Base-by-base conservation (phyloP, 2,797 vertebrate species). In the Rhynchotus rufescens region DNA sequence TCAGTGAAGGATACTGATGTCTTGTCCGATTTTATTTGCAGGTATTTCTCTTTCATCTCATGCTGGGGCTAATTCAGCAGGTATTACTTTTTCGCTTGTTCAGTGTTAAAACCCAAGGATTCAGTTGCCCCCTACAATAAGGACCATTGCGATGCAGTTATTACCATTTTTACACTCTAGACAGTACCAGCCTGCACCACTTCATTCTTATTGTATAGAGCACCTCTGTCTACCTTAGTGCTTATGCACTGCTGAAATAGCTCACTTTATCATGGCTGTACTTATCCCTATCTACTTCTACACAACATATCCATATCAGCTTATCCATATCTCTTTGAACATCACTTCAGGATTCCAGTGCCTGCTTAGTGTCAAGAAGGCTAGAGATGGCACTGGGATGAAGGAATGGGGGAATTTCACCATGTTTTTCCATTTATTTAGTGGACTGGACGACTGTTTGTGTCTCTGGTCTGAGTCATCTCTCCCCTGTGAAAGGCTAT, bases 31-130 rank as follows among this genome's bases (percentile, higher is more conserved):
- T 88, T 85, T 79, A 75, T 86, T 91, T 96, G 84, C 30, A 92
- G 84, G 64, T 95, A 79, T 77, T 97, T 69, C 89, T 97, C 30
- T 96, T 96, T 91, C 93, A 97, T 94, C 94, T 97, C 59, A 81
- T 94, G 80, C 92, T 96, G 65, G 91, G 93, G 90, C 91, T 96
- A n/a, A 93, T 97, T 76, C 89, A 96, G 91, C 96, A 97, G 97
- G 94, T 98, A 82, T 64, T 69, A 10, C 40, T 42, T 26, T 91
- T 86, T 71, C 66, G 14, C 81, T 93, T 87, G 15, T 84, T 93
- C 84, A 80, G 66, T 65, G 42, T 47, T 40, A 36, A 34, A 16
- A 17, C 52, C 44, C 44, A 16, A 68, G 65, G 68, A 84, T 76
- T 62, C 69, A 6, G 65, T 74, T 93, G 52, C 83, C 71, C 57